Evolutionary conservation across 2,888 invertebrate species (phyloP), one percentile per base, ranked within the genome.

Genomic region (Diplazon laetatorius): DNA sequence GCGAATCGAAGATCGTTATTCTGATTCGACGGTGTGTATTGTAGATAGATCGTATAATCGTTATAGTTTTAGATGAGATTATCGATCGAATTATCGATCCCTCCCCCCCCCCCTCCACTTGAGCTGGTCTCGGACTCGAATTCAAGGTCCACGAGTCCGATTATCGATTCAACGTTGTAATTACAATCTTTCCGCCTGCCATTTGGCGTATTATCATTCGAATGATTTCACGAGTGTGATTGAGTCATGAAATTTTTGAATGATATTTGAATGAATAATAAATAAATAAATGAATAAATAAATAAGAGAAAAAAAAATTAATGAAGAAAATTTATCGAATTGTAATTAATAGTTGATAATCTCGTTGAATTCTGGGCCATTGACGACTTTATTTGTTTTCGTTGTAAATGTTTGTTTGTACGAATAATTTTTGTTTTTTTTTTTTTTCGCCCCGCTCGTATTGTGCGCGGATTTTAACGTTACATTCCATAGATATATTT

Each of bases 401-500:
- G 5, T 12, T 59, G 20, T 60, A 42, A n/a, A n/a, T 1, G 6
- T 18, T 66, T 10, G 4, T 66, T 66, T 30, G 0, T 20, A 50
- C 22, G 14, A 22, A n/a, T n/a, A n/a, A n/a, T n/a, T n/a, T n/a
- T n/a, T n/a, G n/a, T n/a, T n/a, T n/a, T n/a, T n/a, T n/a, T n/a
- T n/a, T n/a, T 42, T 66, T 16, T 22, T 42, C n/a, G n/a, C n/a
- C 14, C 37, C 39, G 18, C 66, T 8, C 16, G 42, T 55, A 25
- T 42, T 66, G 16, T 42, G 12, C 55, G 66, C 42, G 30, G 39
- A 39, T n/a, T n/a, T n/a, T n/a, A 66, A 66, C 10, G 66, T 55
- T 55, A 66, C 66, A 66, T 66, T 66, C 66, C 66, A 66, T 66
- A 42, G 52, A 55, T 16, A n/a, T n/a, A 52, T 66, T 55, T 25